Percentiles rank a stretch among this genome's conserved stretches.
Conservation (phyloP, 2,797 vertebrate genomes). For the Phrynocephalus guinanensis region DNA sequence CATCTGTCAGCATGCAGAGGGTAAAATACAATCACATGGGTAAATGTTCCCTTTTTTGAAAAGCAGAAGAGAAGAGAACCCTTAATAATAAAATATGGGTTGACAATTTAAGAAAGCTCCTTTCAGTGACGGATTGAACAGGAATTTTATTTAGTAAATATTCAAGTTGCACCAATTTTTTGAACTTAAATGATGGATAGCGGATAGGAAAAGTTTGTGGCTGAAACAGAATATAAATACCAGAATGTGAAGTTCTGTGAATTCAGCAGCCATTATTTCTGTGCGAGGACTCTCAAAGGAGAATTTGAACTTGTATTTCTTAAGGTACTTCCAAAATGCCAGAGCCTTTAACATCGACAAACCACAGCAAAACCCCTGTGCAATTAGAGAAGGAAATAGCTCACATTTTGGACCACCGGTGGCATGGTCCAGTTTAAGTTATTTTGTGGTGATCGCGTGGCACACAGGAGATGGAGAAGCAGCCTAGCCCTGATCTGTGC, state of each 20-base stretch:
- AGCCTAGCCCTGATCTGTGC: too few relatives aligned
- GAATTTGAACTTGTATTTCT: neutral
- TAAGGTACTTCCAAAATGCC: too few relatives aligned
- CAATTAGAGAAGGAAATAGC: too few relatives aligned
- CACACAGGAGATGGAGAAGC: too few relatives aligned
- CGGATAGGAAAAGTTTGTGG: neutral
- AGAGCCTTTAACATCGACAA: neutral
- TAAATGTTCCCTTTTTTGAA: neutral
- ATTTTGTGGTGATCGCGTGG: too few relatives aligned
- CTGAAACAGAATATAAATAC: neutral
- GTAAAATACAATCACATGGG: constrained; percentile 49
- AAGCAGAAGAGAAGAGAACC: constrained; percentile 41
- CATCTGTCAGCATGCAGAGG: constrained; percentile 49
- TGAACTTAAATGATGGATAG: constrained; percentile 21
- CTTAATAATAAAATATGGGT: constrained; percentile 63
- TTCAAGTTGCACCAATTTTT: constrained; percentile 36
- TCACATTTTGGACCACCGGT: too few relatives aligned
- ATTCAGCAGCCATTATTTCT: neutral
- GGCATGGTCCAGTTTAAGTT: too few relatives aligned
- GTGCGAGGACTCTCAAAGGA: neutral
- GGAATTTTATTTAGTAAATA: constrained; percentile 35
- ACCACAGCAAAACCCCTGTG: neutral
- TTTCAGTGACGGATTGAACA: constrained; percentile 35
- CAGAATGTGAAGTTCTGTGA: constrained; percentile 26
- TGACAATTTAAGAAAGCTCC: constrained; percentile 41